Evolutionary conservation across 92 coral and sea anemone species (phyloP), one percentile per base, ranked within the genome.

Genomic region (Galaxea fascicularis): DNA sequence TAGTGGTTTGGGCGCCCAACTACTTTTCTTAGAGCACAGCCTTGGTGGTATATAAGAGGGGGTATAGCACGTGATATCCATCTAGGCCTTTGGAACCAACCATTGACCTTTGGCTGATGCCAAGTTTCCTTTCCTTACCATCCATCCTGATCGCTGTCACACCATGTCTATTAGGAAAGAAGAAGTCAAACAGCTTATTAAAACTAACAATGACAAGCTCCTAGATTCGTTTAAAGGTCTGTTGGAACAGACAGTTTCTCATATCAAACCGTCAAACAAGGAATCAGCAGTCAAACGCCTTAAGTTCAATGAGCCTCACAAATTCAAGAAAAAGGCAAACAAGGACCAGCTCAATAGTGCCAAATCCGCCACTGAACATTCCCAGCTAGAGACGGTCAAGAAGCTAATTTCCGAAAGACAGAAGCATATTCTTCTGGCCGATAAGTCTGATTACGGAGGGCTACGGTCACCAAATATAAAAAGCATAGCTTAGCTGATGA

Each of bases 291-390:
- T 74, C 26, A 45, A 73, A 21, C 56, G 60, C 56, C 59, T 73
- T 21, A 73, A 68, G 29, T 68, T 68, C 74, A 27, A 64, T 27
- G 85, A 79, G 59, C 85, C 74, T 25, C 85, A 79, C 71, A 65
- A 79, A 30, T 78, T 78, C 62, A 85, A 85, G 71, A 78, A 72
- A 73, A 79, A 70, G 65, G 90, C 86, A 7, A 79, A 71, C 74
- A 87, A 79, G 52, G 76, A 71, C 66, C 85, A 79, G 57, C 56
- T 16, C 68, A 86, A 78, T 57, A 67, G 68, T 78, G 78, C 78
- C 65, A 41, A 49, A 63, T 68, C 71, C 25, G 57, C 79, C 51
- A 31, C 13, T 16, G 86, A 86, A 62, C 51, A 76, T 31, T 63
- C 21, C 2, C 73, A 65, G 57, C 46, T 62, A 8, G 54, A 16